These are phyloP conservation scores for Larimichthys polyactis DNA, from an alignment of 2,113 vertebrate species.

Conservation along the genomic window DNA sequence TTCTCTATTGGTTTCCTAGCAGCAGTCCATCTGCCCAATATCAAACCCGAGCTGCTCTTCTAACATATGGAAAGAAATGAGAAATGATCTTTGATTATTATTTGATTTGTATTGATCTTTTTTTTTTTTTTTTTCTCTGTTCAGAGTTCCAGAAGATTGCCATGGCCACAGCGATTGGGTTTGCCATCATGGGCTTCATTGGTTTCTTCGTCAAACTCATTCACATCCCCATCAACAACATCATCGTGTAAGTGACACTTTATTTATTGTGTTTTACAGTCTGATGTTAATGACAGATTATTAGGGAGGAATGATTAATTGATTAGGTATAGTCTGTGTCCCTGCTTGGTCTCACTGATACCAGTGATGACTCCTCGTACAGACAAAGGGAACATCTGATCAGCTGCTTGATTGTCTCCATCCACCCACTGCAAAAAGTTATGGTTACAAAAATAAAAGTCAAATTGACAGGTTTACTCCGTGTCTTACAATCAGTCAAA, in stretches of 20 bases:
- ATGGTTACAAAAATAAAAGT: too few species aligned
- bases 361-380: background rate
- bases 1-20: background rate
- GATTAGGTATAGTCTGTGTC: background rate
- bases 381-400: background rate
- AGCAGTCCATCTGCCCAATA: background rate
- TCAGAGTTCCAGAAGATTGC: conserved; percentile 99
- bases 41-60: background rate
- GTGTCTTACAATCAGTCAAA: too few species aligned
- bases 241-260: conserved; percentile 94
- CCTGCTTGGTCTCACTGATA: background rate
- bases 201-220: conserved; percentile 99
- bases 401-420: background rate
- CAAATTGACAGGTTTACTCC: background rate
- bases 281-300: background rate
- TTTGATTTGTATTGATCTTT: background rate
- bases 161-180: conserved; percentile 98
- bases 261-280: background rate
- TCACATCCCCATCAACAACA: conserved; percentile 99
- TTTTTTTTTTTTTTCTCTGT: background rate
- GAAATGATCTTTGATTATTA: fast-evolving
- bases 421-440: background rate
- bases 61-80: too few species aligned
- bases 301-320: background rate
- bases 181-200: conserved; percentile 99